Evolutionary conservation across 1,140 invertebrate genomes (phyloP), one percentile per base, ranked within the genome.

Genomic region (Olivierus martensii): DNA sequence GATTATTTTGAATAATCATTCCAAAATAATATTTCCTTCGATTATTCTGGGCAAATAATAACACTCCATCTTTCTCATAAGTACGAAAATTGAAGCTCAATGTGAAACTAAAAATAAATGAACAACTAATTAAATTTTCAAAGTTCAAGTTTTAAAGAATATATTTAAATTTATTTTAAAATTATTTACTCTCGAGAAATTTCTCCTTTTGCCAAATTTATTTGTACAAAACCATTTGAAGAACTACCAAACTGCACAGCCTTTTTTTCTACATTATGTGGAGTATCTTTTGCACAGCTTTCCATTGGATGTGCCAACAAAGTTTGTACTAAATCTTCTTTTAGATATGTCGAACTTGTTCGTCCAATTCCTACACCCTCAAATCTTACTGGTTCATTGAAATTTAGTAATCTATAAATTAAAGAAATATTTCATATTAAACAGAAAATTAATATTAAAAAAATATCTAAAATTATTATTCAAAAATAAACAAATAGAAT

Each of bases 221-320:
- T 80, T 51, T 66, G 57, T 11, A 65, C 66, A 63, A 86, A 81
- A 65, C 86, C 88, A 55, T 83, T 75, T 0, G 76, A 65, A 48
- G 76, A 75, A 66, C 91, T 87, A 3, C 87, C 88, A 62, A 91
- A 90, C 69, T 88, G 87, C 7, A 86, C 77, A 12, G 87, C 87
- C 35, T 82, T 79, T 1, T 79, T 77, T 66, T 88, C 83, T 43
- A 84, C 71, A 0, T 79, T 81, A 61, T 86, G 85, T 44, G 80
- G 81, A 3, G 75, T 75, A 46, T 79, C 76, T 71, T 82, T 77
- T 44, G 59, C 59, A 51, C 65, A 68, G 38, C 60, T 54, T 44
- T 53, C 51, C 12, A 51, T 19, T 14, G 54, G 54, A 9, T 51
- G 54, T 36, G 49, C 38, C 10, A 56, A 38, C 6, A 49, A 45